Percentiles rank a stretch among this genome's conserved stretches.
Conservation (phyloP, 2,797 vertebrate genomes). For the Chelon auratus region DNA sequence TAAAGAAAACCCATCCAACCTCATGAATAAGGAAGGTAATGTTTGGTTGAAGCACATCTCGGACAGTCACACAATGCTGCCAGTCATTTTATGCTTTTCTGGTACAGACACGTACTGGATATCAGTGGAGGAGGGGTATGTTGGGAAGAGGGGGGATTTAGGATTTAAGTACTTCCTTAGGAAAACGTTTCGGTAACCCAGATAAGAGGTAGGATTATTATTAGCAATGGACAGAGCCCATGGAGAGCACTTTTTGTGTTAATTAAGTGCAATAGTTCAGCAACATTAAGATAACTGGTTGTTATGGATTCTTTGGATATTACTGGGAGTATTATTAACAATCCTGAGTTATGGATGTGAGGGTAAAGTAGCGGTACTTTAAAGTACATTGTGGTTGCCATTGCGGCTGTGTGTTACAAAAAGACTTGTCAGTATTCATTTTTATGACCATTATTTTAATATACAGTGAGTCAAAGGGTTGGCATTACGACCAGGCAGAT, state of each 20-base stretch:
- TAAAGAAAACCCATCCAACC: no score
- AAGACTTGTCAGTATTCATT: neutral
- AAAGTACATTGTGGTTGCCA: no score
- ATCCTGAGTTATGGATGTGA: no score
- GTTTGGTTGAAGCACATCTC: neutral
- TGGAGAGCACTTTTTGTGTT: neutral
- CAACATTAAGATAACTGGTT: neutral
- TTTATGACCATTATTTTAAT: slow-evolving; percentile 23
- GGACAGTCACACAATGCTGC: slow-evolving; percentile 1
- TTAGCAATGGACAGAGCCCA: neutral
- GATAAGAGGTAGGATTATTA: neutral
- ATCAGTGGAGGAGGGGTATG: neutral
- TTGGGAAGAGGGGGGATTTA: slow-evolving; percentile 9
- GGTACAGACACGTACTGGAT: neutral
- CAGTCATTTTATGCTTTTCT: slow-evolving; percentile 21
- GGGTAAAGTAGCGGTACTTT: no score
- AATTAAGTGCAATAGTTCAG: neutral
- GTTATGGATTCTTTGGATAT: no score
- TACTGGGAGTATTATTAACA: no score
- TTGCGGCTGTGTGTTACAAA: neutral
- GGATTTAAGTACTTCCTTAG: slow-evolving; percentile 13
- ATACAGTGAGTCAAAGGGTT: slow-evolving; percentile 28
- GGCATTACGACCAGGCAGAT: slow-evolving; percentile 25
- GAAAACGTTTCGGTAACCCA: slow-evolving; percentile 13
- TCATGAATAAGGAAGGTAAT: no score